Percentiles rank a stretch among this genome's conserved stretches.
Conservation (phyloP, 2,888 invertebrate genomes). For the Polydrusus tereticollis region DNA sequence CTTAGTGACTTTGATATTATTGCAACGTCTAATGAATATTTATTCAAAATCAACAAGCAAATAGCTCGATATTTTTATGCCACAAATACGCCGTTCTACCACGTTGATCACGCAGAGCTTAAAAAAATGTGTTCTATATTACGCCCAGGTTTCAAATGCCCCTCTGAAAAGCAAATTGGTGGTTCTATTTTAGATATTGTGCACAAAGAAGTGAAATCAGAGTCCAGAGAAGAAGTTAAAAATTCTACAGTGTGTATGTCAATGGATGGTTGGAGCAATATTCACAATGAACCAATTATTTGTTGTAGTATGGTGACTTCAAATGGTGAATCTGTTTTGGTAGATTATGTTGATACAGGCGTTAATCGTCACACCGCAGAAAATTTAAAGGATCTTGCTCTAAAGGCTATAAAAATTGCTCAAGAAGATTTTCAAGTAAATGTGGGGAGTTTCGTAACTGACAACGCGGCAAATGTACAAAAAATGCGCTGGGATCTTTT, state of each 20-base stretch:
- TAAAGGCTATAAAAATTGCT: constrained; percentile 6
- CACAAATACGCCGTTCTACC: constrained; percentile 7
- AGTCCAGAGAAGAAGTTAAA: constrained; percentile 6
- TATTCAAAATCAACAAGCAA: constrained; percentile 8
- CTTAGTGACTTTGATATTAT: constrained; percentile 4
- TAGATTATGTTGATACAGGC: too few species aligned
- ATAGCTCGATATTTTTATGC: constrained; percentile 13
- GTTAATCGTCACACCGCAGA: too few species aligned
- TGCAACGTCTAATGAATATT: constrained; percentile 14
- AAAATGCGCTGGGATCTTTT: too few species aligned
- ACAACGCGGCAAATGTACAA: constrained; percentile 44
- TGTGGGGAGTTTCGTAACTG: constrained; percentile 38
- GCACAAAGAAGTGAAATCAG: neutral
- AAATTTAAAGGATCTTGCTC: too few species aligned
- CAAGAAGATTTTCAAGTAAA: constrained; percentile 32
- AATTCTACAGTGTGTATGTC: constrained; percentile 15
- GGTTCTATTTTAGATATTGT: too few species aligned
- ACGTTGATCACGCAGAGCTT: constrained; percentile 14
- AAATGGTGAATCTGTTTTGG: too few species aligned
- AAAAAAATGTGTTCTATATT: constrained; percentile 10
- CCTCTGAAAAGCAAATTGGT: constrained; percentile 12
- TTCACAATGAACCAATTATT: too few species aligned
- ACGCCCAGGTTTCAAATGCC: neutral
- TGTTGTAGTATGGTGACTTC: too few species aligned
- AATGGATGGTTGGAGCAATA: constrained; percentile 26